phyloP scores from a whole-genome alignment of 2,113 vertebrate genomes.

The Anas platyrhynchos region DNA sequence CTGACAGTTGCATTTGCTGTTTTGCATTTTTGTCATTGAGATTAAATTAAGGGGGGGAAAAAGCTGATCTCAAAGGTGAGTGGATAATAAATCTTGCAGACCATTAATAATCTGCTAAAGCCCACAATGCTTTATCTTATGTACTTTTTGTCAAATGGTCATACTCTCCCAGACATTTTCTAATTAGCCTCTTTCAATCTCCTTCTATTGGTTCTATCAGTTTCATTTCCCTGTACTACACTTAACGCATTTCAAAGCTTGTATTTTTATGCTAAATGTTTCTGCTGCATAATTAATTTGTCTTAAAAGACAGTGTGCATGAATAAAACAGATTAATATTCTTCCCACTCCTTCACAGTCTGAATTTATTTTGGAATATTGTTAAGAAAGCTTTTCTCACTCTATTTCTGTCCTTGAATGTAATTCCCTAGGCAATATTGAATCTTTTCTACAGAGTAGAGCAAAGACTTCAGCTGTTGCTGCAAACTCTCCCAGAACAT shows the following conservation, averaged over 20 bases:
- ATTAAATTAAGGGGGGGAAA: neutral
- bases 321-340: conserved; percentile 55
- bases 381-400: neutral
- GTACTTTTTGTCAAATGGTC: conserved; percentile 29
- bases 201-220: conserved; percentile 19
- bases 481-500: neutral
- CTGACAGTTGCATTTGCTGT: neutral
- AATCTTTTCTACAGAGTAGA: neutral
- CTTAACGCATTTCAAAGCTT: conserved; percentile 50
- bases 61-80: conserved; percentile 6
- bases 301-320: conserved; percentile 18
- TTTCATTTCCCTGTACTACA: conserved; percentile 52
- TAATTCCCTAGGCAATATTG: neutral
- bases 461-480: neutral
- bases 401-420: neutral
- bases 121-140: neutral
- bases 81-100: conserved; percentile 19
- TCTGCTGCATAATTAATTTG: conserved; percentile 53
- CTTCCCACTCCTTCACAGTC: neutral
- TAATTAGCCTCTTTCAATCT: conserved; percentile 58
- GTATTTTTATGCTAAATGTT: conserved; percentile 57
- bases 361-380: neutral
- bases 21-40: conserved; percentile 7
- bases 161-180: conserved; percentile 15
- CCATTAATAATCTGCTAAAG: conserved; percentile 45